phyloP scores from a whole-genome alignment of 1,140 invertebrate species.

The Lucilia cuprina region DNA sequence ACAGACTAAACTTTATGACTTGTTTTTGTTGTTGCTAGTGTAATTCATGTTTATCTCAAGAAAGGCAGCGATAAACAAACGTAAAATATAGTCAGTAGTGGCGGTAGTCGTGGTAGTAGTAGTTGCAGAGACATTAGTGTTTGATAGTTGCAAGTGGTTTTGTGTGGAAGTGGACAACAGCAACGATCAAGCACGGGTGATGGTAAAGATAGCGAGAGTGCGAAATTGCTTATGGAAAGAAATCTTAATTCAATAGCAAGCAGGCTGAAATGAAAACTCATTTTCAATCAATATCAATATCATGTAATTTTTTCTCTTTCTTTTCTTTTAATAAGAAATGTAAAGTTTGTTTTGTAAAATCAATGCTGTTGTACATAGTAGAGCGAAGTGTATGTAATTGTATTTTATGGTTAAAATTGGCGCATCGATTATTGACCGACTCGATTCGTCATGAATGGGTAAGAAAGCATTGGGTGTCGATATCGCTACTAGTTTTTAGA shows the following conservation, averaged over 20 bases:
- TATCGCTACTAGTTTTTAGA: not conserved
- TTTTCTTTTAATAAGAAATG: not conserved
- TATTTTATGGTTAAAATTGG: not conserved
- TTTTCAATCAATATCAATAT: conserved; percentile 16
- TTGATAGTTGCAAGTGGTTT: not conserved
- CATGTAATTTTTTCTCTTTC: not conserved
- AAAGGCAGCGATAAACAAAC: not conserved
- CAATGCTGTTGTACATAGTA: not conserved
- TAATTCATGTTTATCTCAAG: not conserved
- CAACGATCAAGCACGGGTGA: not conserved
- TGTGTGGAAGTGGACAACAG: not conserved
- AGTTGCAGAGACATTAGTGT: not conserved
- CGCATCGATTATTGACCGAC: too few relatives aligned
- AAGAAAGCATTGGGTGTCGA: not conserved
- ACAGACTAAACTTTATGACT: not conserved
- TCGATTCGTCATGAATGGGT: not conserved
- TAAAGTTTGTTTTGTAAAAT: not conserved
- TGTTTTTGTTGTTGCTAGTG: not conserved
- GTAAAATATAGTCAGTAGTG: not conserved
- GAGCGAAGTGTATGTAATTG: not conserved
- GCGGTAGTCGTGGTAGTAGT: not conserved
- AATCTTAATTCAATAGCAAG: not conserved
- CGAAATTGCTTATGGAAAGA: not conserved
- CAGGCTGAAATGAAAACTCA: not conserved
- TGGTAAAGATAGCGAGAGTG: conserved; percentile 29